Base-by-base conservation (phyloP, 23 tunicate genomes). In the Diplosoma virens region DNA sequence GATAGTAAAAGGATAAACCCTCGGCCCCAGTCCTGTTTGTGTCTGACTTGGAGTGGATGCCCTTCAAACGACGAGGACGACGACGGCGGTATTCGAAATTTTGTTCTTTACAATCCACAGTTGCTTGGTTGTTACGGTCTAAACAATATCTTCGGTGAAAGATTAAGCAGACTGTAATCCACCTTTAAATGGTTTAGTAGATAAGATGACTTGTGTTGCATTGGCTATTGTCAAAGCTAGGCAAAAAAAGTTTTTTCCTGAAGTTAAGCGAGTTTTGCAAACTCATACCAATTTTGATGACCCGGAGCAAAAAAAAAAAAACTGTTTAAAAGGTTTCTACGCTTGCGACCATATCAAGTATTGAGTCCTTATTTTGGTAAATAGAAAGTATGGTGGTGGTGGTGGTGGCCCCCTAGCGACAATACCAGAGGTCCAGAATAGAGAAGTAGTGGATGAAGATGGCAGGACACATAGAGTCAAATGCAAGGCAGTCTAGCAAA, bases 201-300 rank as follows among this genome's bases (percentile, higher is more conserved):
- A 23, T 0, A 56, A 69, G 11, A 21, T 69, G 76, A 46, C 36
- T 21, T 30, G 6, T 6, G 76, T 56, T 37, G 7, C 26, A 30
- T 16, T 35, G 21, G 56, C 4, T 5, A 69, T 69, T 37, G 76
- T 69, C 14, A 69, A 37, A 46, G 17, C 37, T 23, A 25, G 11
- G 56, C 76, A 69, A 46, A 28, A 37, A 22, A 26, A 69, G 76
- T 22, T 0, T 69, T 69, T 69, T 22, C 76, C 25, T 30, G n/a
- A n/a, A n/a, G n/a, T n/a, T n/a, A n/a, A n/a, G 37, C 6, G 76
- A 69, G 56, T 37, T 22, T 46, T 69, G 56, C 56, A 36, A 0
- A 0, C 36, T 46, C 56, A 35, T 36, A 31, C 0, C 0, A 61
- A 61, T 4, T 61, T 61, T 61, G 69, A 61, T 28, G 76, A 69